These are phyloP conservation scores for Malurus melanocephalus DNA, from an alignment of 2,113 vertebrate species.

Conservation along the genomic window DNA sequence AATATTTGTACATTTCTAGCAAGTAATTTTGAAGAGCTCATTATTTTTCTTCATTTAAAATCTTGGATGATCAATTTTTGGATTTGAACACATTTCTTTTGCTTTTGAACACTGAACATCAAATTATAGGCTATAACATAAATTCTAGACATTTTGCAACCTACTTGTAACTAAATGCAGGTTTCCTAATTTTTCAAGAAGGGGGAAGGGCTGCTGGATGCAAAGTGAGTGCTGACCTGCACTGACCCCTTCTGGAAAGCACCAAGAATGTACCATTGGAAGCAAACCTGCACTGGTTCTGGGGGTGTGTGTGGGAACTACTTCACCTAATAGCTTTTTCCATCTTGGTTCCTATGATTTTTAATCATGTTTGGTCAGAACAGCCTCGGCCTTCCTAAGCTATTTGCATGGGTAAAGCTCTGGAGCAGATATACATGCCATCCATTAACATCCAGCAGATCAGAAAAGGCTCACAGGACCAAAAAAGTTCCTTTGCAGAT, in stretches of 20 bases:
- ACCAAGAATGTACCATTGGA: slow-evolving; percentile 53
- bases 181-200: slow-evolving; percentile 6
- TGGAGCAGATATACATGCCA: slow-evolving; percentile 13
- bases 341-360: slow-evolving; percentile 35
- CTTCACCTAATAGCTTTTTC: slow-evolving; percentile 53
- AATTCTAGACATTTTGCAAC: not conserved
- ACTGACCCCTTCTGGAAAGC: slow-evolving; percentile 67
- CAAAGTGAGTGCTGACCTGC: slow-evolving; percentile 47
- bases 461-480: slow-evolving; percentile 8
- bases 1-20: not conserved
- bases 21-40: not conserved
- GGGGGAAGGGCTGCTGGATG: slow-evolving; percentile 12
- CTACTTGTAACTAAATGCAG: not conserved
- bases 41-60: not conserved
- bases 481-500: not conserved
- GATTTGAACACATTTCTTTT: not conserved
- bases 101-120: not conserved
- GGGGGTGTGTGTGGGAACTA: slow-evolving; percentile 21
- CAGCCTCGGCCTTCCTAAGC: not conserved
- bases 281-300: slow-evolving; percentile 27
- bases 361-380: slow-evolving; percentile 45
- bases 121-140: not conserved
- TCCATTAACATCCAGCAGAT: not conserved
- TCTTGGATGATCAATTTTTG: not conserved
- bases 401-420: slow-evolving; percentile 23